Evolutionary conservation across 2,113 vertebrate species (phyloP), one percentile per base, ranked within the genome.

Genomic region (Oncorhynchus mykiss): DNA sequence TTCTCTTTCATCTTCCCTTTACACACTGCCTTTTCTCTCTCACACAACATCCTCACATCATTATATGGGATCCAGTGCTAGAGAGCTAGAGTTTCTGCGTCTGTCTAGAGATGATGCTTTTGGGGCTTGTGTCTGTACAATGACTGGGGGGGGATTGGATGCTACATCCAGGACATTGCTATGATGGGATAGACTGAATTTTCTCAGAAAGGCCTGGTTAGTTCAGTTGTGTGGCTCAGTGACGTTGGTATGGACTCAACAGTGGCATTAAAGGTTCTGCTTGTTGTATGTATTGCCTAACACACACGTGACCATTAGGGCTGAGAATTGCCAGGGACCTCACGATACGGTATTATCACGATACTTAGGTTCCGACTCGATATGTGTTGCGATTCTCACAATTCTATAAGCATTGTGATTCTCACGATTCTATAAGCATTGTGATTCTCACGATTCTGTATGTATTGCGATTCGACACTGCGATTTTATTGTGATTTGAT

Each of bases 1-100:
- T 54, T 18, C 16, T 54, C 51, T 18, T 16, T 54, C 51, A 54
- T 24, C 77, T 83, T 82, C 77, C 74, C 73, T 82, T 77, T 75
- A 45, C 64, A 64, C 66, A 54, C 70, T 45, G 39, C 39, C 39
- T 68, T 72, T 18, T 60, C 67, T 7, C 67, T 73, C 62, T 71
- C 18, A 0, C 22, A 57, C 24, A 54, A 2, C 49, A 72, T 73
- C 29, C 64, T 66, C 59, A 68, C 29, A 34, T 67, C 29, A 67
- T 67, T 67, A 67, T 67, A 31, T 67, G 24, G 65, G 5, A 29
- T 67, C 25, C 27, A 29, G 65, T 29, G 65, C 24, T 5, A 67
- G 27, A 14, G 51, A 54, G 51, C 14, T 16, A 54, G 16, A 18
- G 51, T 54, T 14, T 18, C 14, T 67, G 14, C 2, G 3, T 67